These are phyloP conservation scores for Chrysolina oricalcia DNA, from an alignment of 2,888 invertebrate species.

Conservation along the genomic window DNA sequence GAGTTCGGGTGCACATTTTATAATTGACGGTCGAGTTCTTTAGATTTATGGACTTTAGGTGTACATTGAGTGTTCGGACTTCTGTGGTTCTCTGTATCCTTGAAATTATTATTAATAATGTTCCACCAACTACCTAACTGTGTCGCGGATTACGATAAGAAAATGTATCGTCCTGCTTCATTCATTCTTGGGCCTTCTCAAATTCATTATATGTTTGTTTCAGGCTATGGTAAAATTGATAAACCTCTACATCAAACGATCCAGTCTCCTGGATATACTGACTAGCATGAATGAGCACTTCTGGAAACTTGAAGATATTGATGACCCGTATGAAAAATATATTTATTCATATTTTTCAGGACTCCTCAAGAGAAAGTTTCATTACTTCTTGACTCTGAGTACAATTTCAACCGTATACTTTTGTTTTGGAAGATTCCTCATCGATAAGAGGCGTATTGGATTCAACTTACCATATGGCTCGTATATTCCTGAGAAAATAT, in stretches of 20 bases:
- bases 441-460: background rate
- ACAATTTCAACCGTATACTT: background rate
- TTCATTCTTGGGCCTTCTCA: background rate
- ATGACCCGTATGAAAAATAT: background rate
- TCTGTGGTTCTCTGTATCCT: too few species aligned
- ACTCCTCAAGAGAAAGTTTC: background rate
- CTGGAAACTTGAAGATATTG: constrained; percentile 29
- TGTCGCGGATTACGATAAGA: too few species aligned
- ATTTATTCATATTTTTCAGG: background rate
- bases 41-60: too few species aligned
- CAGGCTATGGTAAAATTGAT: background rate
- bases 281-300: background rate
- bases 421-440: constrained; percentile 12
- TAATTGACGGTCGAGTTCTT: too few species aligned
- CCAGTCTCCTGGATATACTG: background rate
- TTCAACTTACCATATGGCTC: constrained; percentile 25
- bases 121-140: too few species aligned
- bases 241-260: background rate
- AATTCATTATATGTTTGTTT: background rate
- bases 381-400: background rate
- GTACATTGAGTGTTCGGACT: too few species aligned
- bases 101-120: too few species aligned
- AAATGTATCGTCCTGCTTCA: too few species aligned
- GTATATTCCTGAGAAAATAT: constrained; percentile 4
- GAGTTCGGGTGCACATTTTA: too few species aligned